Evolutionary conservation across 2,888 invertebrate genomes (phyloP).

Genomic region (Brenthis hecate): DNA sequence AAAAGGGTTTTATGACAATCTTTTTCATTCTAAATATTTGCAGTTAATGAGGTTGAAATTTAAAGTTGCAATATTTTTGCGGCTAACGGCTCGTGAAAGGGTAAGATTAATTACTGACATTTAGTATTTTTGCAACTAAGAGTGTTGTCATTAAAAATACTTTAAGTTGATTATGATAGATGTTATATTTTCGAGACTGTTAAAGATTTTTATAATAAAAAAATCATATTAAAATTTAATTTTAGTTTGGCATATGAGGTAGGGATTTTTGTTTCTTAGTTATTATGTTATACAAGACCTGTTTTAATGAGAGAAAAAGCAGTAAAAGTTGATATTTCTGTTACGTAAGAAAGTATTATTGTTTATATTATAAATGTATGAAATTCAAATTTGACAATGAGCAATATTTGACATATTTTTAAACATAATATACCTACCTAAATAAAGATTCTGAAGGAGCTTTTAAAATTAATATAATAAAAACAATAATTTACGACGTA

Average conservation of each 20-base stretch:
- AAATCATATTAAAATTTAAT: too few relatives aligned
- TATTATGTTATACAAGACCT: too few relatives aligned
- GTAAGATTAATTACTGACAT: slow-evolving; percentile 76
- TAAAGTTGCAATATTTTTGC: slow-evolving; percentile 53
- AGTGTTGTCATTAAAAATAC: too few relatives aligned
- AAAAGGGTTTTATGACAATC: slow-evolving; percentile 37
- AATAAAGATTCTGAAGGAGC: background rate
- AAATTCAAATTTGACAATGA: background rate
- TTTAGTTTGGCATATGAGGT: too few relatives aligned
- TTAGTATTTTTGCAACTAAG: slow-evolving; percentile 42
- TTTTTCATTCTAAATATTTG: slow-evolving; percentile 53
- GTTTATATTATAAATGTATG: too few relatives aligned
- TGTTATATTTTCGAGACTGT: too few relatives aligned
- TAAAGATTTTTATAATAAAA: too few relatives aligned
- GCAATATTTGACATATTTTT: background rate
- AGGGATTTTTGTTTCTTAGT: too few relatives aligned
- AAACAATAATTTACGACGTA: slow-evolving; percentile 8
- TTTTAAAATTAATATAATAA: slow-evolving; percentile 20
- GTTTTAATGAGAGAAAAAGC: too few relatives aligned
- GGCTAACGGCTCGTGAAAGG: slow-evolving; percentile 78
- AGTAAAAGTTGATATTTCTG: too few relatives aligned
- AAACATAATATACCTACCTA: background rate
- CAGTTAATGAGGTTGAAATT: slow-evolving; percentile 68
- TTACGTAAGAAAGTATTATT: too few relatives aligned
- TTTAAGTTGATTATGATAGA: too few relatives aligned